phyloP scores from a whole-genome alignment of 2,888 invertebrate genomes.

The Pharmacophagus antenor region DNA sequence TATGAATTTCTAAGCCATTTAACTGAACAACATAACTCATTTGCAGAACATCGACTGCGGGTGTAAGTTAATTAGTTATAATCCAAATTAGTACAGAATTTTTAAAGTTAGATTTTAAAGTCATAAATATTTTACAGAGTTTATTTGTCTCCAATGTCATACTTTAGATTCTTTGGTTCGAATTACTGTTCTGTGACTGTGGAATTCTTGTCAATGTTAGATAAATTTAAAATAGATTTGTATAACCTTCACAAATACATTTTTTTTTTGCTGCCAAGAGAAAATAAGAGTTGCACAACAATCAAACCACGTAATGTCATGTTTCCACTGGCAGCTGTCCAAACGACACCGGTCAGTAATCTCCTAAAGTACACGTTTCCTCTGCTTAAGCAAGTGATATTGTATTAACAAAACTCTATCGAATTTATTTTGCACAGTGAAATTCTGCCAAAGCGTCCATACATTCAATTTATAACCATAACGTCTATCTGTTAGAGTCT shows the following conservation, averaged over 20 bases:
- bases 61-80: no score
- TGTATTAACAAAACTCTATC: slow-evolving; percentile 57
- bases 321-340: slow-evolving; percentile 34
- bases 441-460: slow-evolving; percentile 49
- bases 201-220: not conserved
- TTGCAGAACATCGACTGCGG: no score
- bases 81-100: no score
- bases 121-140: no score
- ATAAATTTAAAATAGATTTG: not conserved
- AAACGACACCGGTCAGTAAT: slow-evolving; percentile 37
- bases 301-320: slow-evolving; percentile 39
- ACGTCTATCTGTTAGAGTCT: slow-evolving; percentile 41
- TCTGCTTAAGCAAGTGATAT: slow-evolving; percentile 50
- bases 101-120: no score
- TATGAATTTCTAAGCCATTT: no score
- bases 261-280: slow-evolving; percentile 18
- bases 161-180: no score
- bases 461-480: slow-evolving; percentile 35
- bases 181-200: not conserved
- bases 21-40: no score
- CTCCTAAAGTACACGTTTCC: slow-evolving; percentile 54
- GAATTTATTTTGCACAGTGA: slow-evolving; percentile 50
- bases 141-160: not conserved
- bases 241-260: not conserved
- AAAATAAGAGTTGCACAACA: slow-evolving; percentile 30